Evolutionary conservation across 2,797 vertebrate species (phyloP), one percentile per base, ranked within the genome.

Genomic region (Setipinna tenuifilis): DNA sequence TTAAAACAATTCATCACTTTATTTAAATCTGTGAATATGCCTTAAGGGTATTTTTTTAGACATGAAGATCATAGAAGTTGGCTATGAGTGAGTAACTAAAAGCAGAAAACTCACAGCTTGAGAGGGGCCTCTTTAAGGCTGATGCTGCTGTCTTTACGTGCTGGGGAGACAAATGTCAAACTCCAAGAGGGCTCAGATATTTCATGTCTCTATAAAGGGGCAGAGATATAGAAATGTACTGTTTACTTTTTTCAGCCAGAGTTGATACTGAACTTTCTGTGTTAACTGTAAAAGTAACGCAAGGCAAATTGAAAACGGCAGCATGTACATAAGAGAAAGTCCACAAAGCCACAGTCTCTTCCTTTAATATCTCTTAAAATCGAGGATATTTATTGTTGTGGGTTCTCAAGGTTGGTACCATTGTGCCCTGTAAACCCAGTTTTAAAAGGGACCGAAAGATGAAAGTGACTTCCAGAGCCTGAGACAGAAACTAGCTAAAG

Each of bases 261-360:
- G 41, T 87, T 86, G 81, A 86, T 87, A 87, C 46, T 82, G 87
- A 90, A 89, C 88, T 87, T 86, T 88, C 87, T 85, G 62, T 81
- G 86, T 84, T 23, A 58, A 85, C 75, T 87, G 85, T 91, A 91
- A 93, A 89, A 90, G n/a, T 23, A 61, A 88, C 31, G 84, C 83
- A 75, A 88, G 85, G 90, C 89, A 88, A 88, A 93, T 90, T 90
- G 87, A 89, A 91, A 90, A 91, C 89, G 89, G 91, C 88, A 92
- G 85, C 78, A 82, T 87, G 86, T 83, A 85, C 86, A 91, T 92
- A 86, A 89, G 87, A 93, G 90, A 88, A 91, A 90, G 82, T 81
- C 83, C 78, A 87, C 87, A 91, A 93, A 90, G 87, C 85, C 82
- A 89, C 0, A 25, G 81, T 84, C 35, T 84, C 19, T 85, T 21